Base-by-base conservation (phyloP, 2,113 vertebrate species). In the Falcunculus frontatus region DNA sequence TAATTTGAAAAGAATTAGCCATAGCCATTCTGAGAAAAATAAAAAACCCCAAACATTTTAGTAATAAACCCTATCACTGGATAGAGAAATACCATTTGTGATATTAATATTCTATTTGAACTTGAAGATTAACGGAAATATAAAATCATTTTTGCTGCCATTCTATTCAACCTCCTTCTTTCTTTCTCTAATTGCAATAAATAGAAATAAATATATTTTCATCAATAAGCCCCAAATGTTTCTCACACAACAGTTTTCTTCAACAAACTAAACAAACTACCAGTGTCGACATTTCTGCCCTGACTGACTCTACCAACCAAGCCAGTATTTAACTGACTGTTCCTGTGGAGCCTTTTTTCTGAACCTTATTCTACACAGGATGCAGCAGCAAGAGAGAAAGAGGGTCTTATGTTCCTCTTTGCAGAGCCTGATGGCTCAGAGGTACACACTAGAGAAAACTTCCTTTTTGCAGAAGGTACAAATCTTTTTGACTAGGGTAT, bases 1-100 rank as follows among this genome's bases (percentile, higher is more conserved):
- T 50, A 57, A 76, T 85, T 91, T 84, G 50, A 89, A 91, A 95
- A 85, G 6, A 89, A 64, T 47, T 94, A 75, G n/a, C 41, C 9
- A 77, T 22, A 60, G 64, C 7, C 12, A 49, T 63, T 75, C 37
- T 84, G 27, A 32, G 65, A 89, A 89, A 63, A 63, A n/a, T 3
- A 4, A 9, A 12, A 55, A 46, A 37, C 9, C 16, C 16, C 12
- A 64, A 37, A 37, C 0, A 0, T 7, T 42, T 30, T 42, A 76
- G 5, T 52, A 90, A 63, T 67, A 70, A 77, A 32, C 7, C 4
- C 3, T 60, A 77, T 50, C 29, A 74, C 14, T 77, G 60, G 23
- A 46, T 87, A 20, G 46, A 92, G 55, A 90, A 84, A 87, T 75
- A 84, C 1, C 2, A 49, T 50, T 80, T 90, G 4, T 73, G 69